Evolutionary conservation across 2,113 vertebrate genomes (phyloP).

Genomic region (Oreotrochilus melanogaster): DNA sequence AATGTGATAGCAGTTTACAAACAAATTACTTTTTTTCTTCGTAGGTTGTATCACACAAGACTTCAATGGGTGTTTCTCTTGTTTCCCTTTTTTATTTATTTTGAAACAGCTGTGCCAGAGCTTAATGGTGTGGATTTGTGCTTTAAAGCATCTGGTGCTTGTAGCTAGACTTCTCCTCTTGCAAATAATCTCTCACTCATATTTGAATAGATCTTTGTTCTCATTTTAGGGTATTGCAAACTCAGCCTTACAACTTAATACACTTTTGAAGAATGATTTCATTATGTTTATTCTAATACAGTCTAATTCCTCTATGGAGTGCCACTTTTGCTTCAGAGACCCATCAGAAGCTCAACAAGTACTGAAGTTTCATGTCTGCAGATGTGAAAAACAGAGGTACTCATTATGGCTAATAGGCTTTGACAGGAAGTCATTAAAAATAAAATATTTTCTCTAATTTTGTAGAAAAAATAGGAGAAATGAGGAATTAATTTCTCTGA

Average conservation of each 20-base stretch:
- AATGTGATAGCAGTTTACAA: slow-evolving; percentile 76
- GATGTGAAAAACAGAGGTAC: slow-evolving; percentile 32
- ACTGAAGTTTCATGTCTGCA: slow-evolving; percentile 12
- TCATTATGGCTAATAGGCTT: slow-evolving; percentile 52
- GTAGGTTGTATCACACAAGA: slow-evolving; percentile 30
- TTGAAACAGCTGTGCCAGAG: slow-evolving; percentile 16
- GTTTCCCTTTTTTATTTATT: slow-evolving; percentile 68
- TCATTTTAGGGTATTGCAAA: slow-evolving; percentile 44
- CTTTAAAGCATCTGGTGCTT: slow-evolving; percentile 64
- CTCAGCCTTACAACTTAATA: slow-evolving; percentile 44
- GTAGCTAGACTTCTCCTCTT: slow-evolving; percentile 28
- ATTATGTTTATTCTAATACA: slow-evolving; percentile 26
- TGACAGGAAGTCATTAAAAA: slow-evolving; percentile 24
- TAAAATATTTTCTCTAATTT: slow-evolving; percentile 9
- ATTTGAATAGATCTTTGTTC: slow-evolving; percentile 35
- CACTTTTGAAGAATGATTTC: slow-evolving; percentile 52
- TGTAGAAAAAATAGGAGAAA: background rate
- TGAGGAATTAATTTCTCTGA: background rate
- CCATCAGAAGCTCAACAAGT: slow-evolving; percentile 9
- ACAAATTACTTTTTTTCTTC: slow-evolving; percentile 62
- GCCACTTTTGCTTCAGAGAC: slow-evolving; percentile 4
- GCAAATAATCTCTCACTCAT: slow-evolving; percentile 37
- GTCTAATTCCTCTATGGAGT: background rate
- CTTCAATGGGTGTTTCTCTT: slow-evolving; percentile 64
- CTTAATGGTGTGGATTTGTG: background rate